Evolutionary conservation across 1,140 invertebrate genomes (phyloP).

Genomic region (Panagrolaimus sp.): DNA sequence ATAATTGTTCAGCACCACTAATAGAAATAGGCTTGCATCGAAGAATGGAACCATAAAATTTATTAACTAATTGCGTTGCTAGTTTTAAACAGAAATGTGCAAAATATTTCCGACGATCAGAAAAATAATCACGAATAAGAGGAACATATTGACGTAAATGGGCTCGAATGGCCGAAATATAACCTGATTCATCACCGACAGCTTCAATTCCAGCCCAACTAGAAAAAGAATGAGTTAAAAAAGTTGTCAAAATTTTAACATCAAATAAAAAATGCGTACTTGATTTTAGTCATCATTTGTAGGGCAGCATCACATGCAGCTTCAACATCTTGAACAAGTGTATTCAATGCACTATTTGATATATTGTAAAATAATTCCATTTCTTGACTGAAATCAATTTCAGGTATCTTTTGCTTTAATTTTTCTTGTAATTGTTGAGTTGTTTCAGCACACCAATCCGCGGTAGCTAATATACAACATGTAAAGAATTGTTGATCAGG

Average conservation of each 20-base stretch:
- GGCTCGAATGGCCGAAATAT: slow-evolving; percentile 80
- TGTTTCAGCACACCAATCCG: slow-evolving; percentile 96
- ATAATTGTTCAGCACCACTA: slow-evolving; percentile 88
- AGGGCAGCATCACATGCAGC: slow-evolving; percentile 80
- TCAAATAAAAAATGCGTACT: slow-evolving; percentile 39
- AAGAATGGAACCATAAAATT: slow-evolving; percentile 84
- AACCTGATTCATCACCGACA: slow-evolving; percentile 92
- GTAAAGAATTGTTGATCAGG: slow-evolving; percentile 80
- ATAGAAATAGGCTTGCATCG: slow-evolving; percentile 84
- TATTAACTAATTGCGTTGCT: slow-evolving; percentile 72
- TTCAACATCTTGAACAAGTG: slow-evolving; percentile 91
- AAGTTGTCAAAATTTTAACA: too few relatives aligned
- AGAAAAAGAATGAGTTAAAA: slow-evolving; percentile 29
- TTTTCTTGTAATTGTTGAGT: slow-evolving; percentile 93
- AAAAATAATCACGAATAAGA: slow-evolving; percentile 80
- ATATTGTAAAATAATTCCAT: slow-evolving; percentile 80
- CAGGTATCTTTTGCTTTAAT: slow-evolving; percentile 81
- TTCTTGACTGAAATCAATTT: slow-evolving; percentile 82
- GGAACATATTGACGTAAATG: slow-evolving; percentile 84
- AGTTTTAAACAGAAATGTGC: slow-evolving; percentile 95
- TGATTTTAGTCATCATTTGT: slow-evolving; percentile 58
- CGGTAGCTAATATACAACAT: slow-evolving; percentile 86
- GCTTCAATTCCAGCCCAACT: slow-evolving; percentile 84
- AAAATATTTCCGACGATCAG: slow-evolving; percentile 91
- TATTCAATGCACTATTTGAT: slow-evolving; percentile 73